Evolutionary conservation across 2,113 vertebrate genomes (phyloP).

Genomic region (Urocynchramus pylzowi): DNA sequence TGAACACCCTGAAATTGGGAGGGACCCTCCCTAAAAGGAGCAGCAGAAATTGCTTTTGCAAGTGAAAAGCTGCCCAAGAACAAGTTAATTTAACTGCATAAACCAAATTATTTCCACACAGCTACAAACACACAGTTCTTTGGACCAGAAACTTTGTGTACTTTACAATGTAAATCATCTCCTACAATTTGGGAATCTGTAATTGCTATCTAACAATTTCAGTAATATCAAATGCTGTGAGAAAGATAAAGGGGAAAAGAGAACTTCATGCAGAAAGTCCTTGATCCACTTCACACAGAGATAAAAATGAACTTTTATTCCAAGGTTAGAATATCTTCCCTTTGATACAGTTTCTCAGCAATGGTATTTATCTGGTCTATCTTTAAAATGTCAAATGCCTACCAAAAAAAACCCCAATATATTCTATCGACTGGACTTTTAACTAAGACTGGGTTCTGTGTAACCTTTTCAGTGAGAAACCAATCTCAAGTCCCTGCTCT

Average conservation of each 20-base stretch:
- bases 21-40: neutral
- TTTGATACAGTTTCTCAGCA: neutral
- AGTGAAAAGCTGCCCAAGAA: neutral
- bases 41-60: neutral
- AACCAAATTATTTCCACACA: neutral
- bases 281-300: neutral
- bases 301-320: slow-evolving; percentile 14
- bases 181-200: neutral
- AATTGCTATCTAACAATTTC: neutral
- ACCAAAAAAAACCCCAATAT: neutral
- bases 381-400: slow-evolving; percentile 46
- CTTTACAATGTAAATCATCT: neutral
- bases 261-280: neutral
- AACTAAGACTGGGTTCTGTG: neutral
- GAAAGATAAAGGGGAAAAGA: neutral
- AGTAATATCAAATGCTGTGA: neutral
- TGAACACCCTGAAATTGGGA: neutral
- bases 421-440: neutral
- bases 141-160: neutral
- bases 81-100: neutral
- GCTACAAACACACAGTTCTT: neutral
- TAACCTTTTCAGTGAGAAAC: slow-evolving; percentile 7
- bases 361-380: neutral
- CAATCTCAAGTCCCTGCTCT: neutral
- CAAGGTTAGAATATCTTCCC: neutral